Base-by-base conservation (phyloP, 2,113 vertebrate species). In the Cyprinodon tularosa region DNA sequence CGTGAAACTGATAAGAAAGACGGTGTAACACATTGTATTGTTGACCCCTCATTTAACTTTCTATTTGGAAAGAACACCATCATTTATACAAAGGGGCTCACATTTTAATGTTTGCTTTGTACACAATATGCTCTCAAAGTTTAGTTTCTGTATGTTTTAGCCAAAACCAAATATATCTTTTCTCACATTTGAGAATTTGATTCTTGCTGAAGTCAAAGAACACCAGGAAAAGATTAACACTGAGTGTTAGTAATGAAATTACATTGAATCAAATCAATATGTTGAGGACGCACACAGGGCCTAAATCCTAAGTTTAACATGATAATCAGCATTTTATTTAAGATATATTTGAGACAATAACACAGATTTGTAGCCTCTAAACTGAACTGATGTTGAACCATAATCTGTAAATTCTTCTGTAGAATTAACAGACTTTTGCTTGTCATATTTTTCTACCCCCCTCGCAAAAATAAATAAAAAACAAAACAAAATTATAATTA, bases 351-450 rank as follows among this genome's bases (percentile, higher is more conserved):
- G 44, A 45, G 11, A 71, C 57, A 29, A 59, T n/a, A 38, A 12
- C 68, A 57, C 53, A n/a, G 17, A 3, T 47, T 14, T 59, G 22
- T 10, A 13, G 42, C 22, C 62, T 44, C 62, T 57, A 68, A 59
- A 68, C 3, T 12, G 37, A 64, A 63, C 63, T 37, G 60, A 29
- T 80, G 77, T 29, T 29, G 29, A 45, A 67, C 45, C 50, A 42
- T n/a, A 42, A 75, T 47, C 68, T 71, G 9, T 17, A 61, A 61
- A 39, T 69, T n/a, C 68, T 75, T 57, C 81, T 75, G 13, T 22
- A 62, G 53, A 10, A 66, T 20, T 59, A 61, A 39, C 12, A 50
- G 17, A 65, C 38, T 42, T 69, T 79, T 59, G 9, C 15, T 53
- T 76, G 63, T n/a, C 64, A 79, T 69, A 22, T 79, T 71, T 5